Evolutionary conservation across 1,140 invertebrate species (phyloP), one percentile per base, ranked within the genome.

Genomic region (Drosophila subpulchrella): DNA sequence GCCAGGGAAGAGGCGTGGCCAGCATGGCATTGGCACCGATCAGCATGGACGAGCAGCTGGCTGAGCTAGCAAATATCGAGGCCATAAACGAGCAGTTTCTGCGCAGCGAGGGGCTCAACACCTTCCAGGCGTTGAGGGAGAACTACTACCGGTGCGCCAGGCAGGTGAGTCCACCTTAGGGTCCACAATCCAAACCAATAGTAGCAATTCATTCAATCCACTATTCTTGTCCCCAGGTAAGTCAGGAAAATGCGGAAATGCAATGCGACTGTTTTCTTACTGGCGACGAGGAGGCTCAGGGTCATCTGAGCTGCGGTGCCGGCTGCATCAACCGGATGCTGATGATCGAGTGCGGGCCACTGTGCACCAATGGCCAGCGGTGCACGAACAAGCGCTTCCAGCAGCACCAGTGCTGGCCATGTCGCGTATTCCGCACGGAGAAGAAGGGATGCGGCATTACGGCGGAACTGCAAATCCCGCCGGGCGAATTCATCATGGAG

Each of bases 311-410:
- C 36, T 99, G 98, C 93, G 97, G 97, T 0, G 97, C 98, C 90
- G 98, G 99, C 93, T 99, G 98, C 93, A 94, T 99, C 6, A 99
- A 99, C 94, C 95, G 98, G 91, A 94, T 99, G 91, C 95, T 99
- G 6, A 98, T 99, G 96, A 99, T 99, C 92, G 98, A 99, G 95
- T 99, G 98, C 95, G 98, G 98, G 24, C 95, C 96, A 0, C 94
- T 97, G 90, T 99, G 98, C 93, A 95, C 96, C 47, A 95, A 98
- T 55, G 96, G 95, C 3, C 96, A 97, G 20, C 94, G 96, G 66
- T 99, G 98, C 94, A 97, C 97, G 0, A 99, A 99, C 91, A 98
- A 96, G 94, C 94, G 97, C 66, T 99, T 99, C 93, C 97, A 99
- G 93, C 96, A 96, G 92, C 95, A 95, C 81, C 94, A 97, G 78